phyloP scores from a whole-genome alignment of 2,888 invertebrate genomes.

The Euspilapteryx auroguttella region DNA sequence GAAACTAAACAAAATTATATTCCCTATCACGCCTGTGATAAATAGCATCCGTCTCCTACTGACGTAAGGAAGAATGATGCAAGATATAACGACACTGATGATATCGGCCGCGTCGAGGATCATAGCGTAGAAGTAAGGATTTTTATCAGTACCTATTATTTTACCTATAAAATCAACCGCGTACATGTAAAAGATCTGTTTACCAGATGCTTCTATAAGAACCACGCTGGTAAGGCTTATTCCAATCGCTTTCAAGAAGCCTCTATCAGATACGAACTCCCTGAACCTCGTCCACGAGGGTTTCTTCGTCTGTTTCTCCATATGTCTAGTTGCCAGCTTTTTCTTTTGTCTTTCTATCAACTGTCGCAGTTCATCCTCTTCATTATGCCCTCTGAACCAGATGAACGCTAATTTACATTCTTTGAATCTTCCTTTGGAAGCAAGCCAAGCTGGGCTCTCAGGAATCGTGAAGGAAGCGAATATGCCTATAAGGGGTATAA shows the following conservation, averaged over 20 bases:
- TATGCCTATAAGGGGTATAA: background rate
- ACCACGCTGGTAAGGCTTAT: background rate
- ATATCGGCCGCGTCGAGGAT: background rate
- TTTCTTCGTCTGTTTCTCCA: background rate
- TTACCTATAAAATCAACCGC: background rate
- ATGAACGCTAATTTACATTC: conserved; percentile 1
- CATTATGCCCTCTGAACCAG: conserved; percentile 1
- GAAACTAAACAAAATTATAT: no score
- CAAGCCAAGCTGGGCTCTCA: conserved; percentile 4
- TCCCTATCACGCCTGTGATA: no score
- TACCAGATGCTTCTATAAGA: background rate
- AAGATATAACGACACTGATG: no score
- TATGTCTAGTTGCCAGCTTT: background rate
- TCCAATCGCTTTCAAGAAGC: background rate
- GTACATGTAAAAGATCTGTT: background rate
- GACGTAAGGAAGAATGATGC: no score
- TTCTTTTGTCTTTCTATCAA: background rate
- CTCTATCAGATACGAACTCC: background rate
- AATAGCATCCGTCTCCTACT: no score
- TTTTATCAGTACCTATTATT: background rate
- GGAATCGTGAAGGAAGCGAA: background rate
- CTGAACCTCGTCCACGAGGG: no score
- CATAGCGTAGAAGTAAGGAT: background rate
- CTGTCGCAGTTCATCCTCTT: background rate
- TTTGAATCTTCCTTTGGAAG: background rate